phyloP scores from a whole-genome alignment of 2,797 vertebrate species.

The Loriculus beryllinus region DNA sequence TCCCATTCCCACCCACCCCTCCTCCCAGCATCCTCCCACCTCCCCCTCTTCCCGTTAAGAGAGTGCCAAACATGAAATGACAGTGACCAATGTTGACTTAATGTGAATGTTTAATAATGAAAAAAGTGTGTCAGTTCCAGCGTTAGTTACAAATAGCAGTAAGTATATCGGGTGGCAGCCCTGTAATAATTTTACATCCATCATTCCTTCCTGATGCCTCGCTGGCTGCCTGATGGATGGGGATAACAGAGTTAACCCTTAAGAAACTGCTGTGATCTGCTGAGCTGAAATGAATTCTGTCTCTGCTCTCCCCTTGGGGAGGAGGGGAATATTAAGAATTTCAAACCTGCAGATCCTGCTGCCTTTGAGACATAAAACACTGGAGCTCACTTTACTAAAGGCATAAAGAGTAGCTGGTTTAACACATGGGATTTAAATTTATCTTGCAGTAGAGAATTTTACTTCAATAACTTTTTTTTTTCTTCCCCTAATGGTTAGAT shows the following conservation, averaged over 20 bases:
- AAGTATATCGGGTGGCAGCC: slow-evolving; percentile 73
- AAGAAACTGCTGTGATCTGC: slow-evolving; percentile 12
- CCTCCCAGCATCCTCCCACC: not conserved
- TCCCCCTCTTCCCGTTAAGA: slow-evolving; percentile 56
- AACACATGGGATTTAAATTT: slow-evolving; percentile 21
- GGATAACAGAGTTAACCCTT: slow-evolving; percentile 63
- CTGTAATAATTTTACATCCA: slow-evolving; percentile 81
- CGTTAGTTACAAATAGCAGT: slow-evolving; percentile 78
- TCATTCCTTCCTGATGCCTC: slow-evolving; percentile 72
- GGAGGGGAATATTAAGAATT: not conserved
- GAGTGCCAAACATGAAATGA: slow-evolving; percentile 67
- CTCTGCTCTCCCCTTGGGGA: not conserved
- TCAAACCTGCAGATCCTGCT: not conserved
- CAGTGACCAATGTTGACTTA: slow-evolving; percentile 81
- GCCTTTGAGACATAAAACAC: slow-evolving; percentile 37
- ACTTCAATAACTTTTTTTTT: not conserved
- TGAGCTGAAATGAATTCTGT: slow-evolving; percentile 38
- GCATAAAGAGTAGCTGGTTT: slow-evolving; percentile 1
- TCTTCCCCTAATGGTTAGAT: not conserved
- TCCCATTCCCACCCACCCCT: not conserved
- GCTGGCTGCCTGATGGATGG: slow-evolving; percentile 75
- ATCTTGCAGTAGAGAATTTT: slow-evolving; percentile 25
- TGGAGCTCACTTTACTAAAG: slow-evolving; percentile 4
- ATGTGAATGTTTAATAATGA: slow-evolving; percentile 81
- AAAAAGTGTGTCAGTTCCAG: slow-evolving; percentile 74